phyloP scores from a whole-genome alignment of 2,113 vertebrate genomes.

The Petrocephalus microphthalmus region DNA sequence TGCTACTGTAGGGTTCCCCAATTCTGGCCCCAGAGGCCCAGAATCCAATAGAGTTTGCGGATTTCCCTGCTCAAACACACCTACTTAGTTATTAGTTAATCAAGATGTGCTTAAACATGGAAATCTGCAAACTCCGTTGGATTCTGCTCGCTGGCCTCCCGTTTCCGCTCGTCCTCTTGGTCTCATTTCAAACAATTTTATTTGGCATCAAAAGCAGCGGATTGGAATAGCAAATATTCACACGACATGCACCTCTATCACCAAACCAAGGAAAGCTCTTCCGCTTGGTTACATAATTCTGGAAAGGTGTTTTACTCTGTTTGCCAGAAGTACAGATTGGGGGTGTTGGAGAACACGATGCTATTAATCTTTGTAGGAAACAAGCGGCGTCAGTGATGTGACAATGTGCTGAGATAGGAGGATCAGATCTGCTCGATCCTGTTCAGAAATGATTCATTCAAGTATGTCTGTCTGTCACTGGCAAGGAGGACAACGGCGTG shows the following conservation, averaged over 20 bases:
- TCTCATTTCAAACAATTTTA: background rate
- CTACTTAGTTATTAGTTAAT: background rate
- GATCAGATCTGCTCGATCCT: background rate
- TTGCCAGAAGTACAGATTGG: background rate
- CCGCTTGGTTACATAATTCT: background rate
- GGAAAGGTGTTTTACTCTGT: background rate
- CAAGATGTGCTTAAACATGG: background rate
- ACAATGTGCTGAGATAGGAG: background rate
- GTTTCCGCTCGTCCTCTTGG: background rate
- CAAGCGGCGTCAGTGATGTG: background rate
- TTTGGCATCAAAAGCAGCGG: background rate
- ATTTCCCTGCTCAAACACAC: background rate
- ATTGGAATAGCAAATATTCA: background rate
- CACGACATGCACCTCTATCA: background rate
- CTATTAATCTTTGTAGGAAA: background rate
- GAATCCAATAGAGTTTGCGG: background rate
- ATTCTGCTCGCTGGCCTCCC: background rate
- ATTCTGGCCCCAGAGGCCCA: background rate
- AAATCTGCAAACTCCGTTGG: no score
- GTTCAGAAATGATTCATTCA: background rate
- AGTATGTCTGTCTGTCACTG: background rate
- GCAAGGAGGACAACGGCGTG: background rate
- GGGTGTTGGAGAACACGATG: background rate
- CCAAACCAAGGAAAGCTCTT: background rate
- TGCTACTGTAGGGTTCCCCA: background rate